phyloP scores from a whole-genome alignment of 2,113 vertebrate species.

The Caloenas nicobarica region DNA sequence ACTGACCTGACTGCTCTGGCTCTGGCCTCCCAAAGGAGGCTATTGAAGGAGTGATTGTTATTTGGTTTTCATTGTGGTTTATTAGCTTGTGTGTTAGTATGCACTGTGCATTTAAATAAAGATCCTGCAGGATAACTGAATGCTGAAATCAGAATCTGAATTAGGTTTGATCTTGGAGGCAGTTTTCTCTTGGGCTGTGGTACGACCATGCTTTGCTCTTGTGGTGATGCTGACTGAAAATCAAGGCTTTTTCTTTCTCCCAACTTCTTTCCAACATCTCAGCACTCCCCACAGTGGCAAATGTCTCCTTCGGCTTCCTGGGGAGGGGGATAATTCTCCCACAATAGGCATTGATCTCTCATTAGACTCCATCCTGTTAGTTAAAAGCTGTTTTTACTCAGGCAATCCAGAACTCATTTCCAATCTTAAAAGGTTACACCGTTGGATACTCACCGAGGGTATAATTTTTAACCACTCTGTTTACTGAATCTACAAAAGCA shows the following conservation, averaged over 20 bases:
- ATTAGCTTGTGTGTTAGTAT: not conserved
- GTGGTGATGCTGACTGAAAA: not conserved
- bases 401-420: conserved; percentile 60
- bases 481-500: conserved; percentile 44
- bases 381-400: conserved; percentile 66
- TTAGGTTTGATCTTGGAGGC: not conserved
- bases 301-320: conserved; percentile 35
- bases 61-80: not conserved
- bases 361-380: conserved; percentile 66
- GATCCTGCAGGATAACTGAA: not conserved
- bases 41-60: not conserved
- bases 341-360: conserved; percentile 51
- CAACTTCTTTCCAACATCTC: not conserved
- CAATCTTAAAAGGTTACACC: conserved; percentile 60
- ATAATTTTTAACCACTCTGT: conserved; percentile 66
- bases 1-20: not conserved
- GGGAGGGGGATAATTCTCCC: conserved; percentile 39
- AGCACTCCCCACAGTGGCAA: conserved; percentile 5
- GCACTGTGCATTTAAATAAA: not conserved
- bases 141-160: conserved; percentile 3
- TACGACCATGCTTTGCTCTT: not conserved
- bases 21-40: not conserved
- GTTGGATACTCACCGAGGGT: conserved; percentile 38
- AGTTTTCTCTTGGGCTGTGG: not conserved
- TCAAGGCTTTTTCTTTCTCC: not conserved